A percentile compares a stretch with the other conserved stretches of the same genome.
Conservation (phyloP, 2,113 vertebrate species). For the Crotalus horridus region DNA sequence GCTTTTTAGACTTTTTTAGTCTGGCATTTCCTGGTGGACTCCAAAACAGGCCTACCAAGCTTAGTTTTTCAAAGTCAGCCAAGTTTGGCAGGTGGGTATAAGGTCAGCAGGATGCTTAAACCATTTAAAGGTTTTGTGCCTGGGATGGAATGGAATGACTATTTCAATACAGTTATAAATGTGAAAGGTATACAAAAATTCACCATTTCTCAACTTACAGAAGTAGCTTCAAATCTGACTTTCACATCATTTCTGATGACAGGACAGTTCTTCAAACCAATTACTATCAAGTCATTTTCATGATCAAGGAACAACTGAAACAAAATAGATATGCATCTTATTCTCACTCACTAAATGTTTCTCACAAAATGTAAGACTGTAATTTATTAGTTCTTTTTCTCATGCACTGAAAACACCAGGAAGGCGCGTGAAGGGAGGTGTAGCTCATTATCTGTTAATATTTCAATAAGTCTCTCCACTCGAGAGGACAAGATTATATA, state of each 20-base stretch:
- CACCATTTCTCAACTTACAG: constrained; percentile 74
- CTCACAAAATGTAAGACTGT: not conserved
- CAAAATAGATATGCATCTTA: constrained; percentile 18
- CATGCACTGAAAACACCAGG: not conserved
- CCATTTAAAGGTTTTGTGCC: not conserved
- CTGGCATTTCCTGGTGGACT: not conserved
- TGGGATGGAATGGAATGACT: not conserved
- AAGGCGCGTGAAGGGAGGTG: not conserved
- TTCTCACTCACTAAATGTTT: not conserved
- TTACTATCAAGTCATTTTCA: constrained; percentile 77
- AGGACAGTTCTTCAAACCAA: constrained; percentile 79
- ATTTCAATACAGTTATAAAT: not conserved
- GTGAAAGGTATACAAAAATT: not conserved
- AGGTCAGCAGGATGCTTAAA: not conserved
- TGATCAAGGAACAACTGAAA: constrained; percentile 82
- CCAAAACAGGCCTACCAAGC: not conserved
- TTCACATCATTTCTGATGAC: constrained; percentile 86
- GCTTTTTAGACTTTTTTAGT: not conserved
- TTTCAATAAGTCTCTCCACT: too few species aligned
- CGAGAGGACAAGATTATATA: not conserved
- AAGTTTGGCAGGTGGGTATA: not conserved
- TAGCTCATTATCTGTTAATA: not conserved
- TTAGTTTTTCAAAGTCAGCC: not conserved
- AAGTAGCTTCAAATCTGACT: constrained; percentile 84
- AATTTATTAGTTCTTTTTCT: not conserved